These are phyloP conservation scores for Leuciscus idus DNA, from an alignment of 2,113 vertebrate species.

Conservation along the genomic window DNA sequence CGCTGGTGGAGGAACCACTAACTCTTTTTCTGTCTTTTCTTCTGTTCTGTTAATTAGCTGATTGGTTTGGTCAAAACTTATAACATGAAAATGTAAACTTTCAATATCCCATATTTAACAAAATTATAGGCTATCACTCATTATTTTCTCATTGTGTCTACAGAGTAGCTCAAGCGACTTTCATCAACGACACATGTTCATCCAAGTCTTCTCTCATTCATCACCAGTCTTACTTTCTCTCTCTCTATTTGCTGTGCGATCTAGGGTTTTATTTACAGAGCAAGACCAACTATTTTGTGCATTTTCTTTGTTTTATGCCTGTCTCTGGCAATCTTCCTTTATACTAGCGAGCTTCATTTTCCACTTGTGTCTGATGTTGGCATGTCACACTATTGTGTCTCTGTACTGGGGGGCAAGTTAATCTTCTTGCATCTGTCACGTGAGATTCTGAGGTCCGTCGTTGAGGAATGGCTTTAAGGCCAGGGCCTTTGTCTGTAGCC, in stretches of 20 bases:
- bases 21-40: not conserved
- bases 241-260: slow-evolving; percentile 33
- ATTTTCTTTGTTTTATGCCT: slow-evolving; percentile 62
- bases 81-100: not conserved
- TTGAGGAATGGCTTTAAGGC: slow-evolving; percentile 60
- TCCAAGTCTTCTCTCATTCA: slow-evolving; percentile 43
- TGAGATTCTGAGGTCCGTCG: slow-evolving; percentile 62
- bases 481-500: slow-evolving; percentile 51
- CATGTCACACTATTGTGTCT: slow-evolving; percentile 74
- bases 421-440: slow-evolving; percentile 73
- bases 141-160: not conserved
- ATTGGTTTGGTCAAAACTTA: not conserved
- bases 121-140: not conserved
- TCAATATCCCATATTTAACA: not conserved
- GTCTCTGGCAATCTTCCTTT: slow-evolving; percentile 59
- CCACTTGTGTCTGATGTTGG: slow-evolving; percentile 67
- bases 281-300: slow-evolving; percentile 58
- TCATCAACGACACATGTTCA: not conserved
- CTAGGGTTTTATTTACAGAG: slow-evolving; percentile 27
- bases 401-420: slow-evolving; percentile 73
- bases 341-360: slow-evolving; percentile 65
- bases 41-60: too few species aligned
- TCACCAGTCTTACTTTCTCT: not conserved
- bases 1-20: slow-evolving; percentile 10
- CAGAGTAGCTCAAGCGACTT: not conserved